phyloP scores from a whole-genome alignment of 2,113 vertebrate genomes.

The Amazona guildingii region DNA sequence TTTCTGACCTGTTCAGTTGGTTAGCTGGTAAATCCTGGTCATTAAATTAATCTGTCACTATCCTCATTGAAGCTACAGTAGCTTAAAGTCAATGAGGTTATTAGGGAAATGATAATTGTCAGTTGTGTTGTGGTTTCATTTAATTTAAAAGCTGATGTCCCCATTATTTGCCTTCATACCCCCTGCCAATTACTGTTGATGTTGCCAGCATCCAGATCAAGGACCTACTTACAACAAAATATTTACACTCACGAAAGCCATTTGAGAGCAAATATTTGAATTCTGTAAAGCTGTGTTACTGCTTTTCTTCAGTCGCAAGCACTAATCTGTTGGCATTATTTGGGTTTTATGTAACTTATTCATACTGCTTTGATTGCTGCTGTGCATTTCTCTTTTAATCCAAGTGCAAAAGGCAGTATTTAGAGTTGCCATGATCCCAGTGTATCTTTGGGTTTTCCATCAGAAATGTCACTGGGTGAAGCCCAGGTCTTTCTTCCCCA shows the following conservation, averaged over 20 bases:
- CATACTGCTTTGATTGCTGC: not conserved
- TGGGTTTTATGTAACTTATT: not conserved
- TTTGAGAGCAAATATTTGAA: constrained; percentile 16
- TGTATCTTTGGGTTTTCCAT: not conserved
- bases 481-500: not conserved
- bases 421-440: not conserved
- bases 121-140: not conserved
- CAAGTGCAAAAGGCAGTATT: not conserved
- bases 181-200: constrained; percentile 50
- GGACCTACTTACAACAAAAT: constrained; percentile 36
- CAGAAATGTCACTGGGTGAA: not conserved
- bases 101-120: constrained; percentile 6
- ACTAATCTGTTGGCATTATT: not conserved
- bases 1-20: not conserved
- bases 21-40: not conserved
- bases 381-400: not conserved
- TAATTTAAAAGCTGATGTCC: constrained; percentile 23
- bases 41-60: not conserved
- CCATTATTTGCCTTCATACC: not conserved
- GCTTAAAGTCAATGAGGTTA: not conserved
- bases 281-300: not conserved
- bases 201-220: constrained; percentile 40
- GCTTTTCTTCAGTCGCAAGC: not conserved
- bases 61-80: not conserved
- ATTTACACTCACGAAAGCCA: not conserved